These are phyloP conservation scores for Glomeris maerens DNA, from an alignment of 1,140 invertebrate genomes.

Conservation along the genomic window DNA sequence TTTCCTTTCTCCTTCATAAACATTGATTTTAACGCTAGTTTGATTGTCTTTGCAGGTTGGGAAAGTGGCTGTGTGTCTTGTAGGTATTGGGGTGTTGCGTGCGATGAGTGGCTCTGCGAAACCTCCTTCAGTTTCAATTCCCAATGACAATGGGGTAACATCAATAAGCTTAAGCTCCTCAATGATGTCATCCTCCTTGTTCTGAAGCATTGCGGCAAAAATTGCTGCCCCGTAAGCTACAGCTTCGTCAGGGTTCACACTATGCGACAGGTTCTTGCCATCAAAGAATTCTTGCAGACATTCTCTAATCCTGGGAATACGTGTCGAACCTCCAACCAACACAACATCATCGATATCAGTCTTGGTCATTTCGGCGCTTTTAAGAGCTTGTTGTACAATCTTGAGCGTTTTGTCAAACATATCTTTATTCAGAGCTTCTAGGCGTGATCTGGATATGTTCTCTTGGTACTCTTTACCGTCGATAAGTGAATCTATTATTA, in stretches of 20 bases:
- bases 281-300: constrained; percentile 55
- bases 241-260: constrained; percentile 29
- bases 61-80: constrained; percentile 22
- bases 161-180: constrained; percentile 26
- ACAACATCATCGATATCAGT: constrained; percentile 88
- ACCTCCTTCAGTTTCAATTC: constrained; percentile 22
- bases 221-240: constrained; percentile 29
- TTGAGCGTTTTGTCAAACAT: constrained; percentile 76
- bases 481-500: constrained; percentile 84
- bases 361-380: constrained; percentile 89
- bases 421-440: constrained; percentile 86
- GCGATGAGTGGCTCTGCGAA: constrained; percentile 25
- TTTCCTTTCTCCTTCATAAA: constrained; percentile 30
- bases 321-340: constrained; percentile 92
- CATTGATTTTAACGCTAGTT: constrained; percentile 26
- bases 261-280: constrained; percentile 1
- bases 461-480: constrained; percentile 95
- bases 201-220: background rate
- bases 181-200: background rate
- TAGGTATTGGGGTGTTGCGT: constrained; percentile 24
- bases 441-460: constrained; percentile 80
- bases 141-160: constrained; percentile 21
- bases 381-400: constrained; percentile 83
- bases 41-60: constrained; percentile 30
- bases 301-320: constrained; percentile 95